Evolutionary conservation across 92 coral and sea anemone genomes (phyloP), one percentile per base, ranked within the genome.

Genomic region (Nematostella vectensis): DNA sequence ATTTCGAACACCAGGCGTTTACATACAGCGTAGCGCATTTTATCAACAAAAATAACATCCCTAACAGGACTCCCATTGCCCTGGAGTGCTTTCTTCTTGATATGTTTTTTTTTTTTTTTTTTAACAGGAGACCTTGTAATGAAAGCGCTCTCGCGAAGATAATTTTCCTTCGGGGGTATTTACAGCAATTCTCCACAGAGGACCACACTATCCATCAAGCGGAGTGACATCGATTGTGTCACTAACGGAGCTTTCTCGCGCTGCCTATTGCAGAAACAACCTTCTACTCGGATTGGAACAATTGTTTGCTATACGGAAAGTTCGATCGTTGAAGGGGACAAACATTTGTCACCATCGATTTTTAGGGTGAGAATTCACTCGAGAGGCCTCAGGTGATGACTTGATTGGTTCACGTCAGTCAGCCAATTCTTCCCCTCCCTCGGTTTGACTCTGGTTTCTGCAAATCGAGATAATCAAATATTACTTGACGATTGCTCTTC

Each of bases 1-100:
- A 45, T 45, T 45, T 45, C 51, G 18, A 11, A 45, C 51, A 45
- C 51, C 4, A 45, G 51, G 18, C 12, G 51, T 45, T 45, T 45
- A 45, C 51, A 9, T 45, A 45, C 9, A 22, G 4, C 4, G 18
- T 45, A 45, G 51, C 51, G 9, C 18, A 45, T 11, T 45, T 45
- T 45, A 45, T 45, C 51, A 6, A 45, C 21, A 17, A 45, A 45
- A 45, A 45, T 45, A 45, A 45, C 51, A 19, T 45, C 21, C 4
- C 51, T 11, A 11, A 45, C 15, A 33, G n/a, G n/a, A n/a, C n/a
- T n/a, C 15, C 15, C 40, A 6, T 33, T 33, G 40, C 40, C 40
- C 40, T 33, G 8, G 8, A 33, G 40, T 33, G 40, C 40, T 45
- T 45, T 45, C 51, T 9, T 4, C 21, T 19, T 17, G 51, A 19